Evolutionary conservation across 2,113 vertebrate species (phyloP).

Genomic region (Coturnix japonica): DNA sequence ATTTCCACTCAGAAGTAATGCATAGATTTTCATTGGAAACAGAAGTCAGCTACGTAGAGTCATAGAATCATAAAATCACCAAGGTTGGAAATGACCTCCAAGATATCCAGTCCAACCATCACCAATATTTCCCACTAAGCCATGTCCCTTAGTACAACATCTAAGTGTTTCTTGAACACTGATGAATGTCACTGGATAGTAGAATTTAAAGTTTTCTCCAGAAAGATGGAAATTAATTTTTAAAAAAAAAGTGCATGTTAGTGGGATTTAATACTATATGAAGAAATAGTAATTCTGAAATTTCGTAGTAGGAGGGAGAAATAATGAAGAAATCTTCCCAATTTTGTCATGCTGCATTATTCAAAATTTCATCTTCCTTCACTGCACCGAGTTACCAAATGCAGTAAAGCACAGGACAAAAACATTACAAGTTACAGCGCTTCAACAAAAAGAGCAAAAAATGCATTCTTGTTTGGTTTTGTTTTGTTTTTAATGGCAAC

Average conservation of each 20-base stretch:
- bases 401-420: background rate
- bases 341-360: background rate
- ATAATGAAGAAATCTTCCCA: background rate
- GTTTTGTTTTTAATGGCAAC: background rate
- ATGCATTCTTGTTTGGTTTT: background rate
- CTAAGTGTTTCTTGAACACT: too few species aligned
- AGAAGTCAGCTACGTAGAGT: background rate
- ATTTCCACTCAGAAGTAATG: background rate
- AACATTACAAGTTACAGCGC: background rate
- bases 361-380: background rate
- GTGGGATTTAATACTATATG: background rate
- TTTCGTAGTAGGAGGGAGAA: background rate
- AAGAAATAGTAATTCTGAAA: background rate
- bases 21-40: background rate
- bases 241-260: background rate
- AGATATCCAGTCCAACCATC: too few species aligned
- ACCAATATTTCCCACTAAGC: too few species aligned
- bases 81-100: too few species aligned
- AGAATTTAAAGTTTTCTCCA: background rate
- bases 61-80: too few species aligned
- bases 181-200: background rate
- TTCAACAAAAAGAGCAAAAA: background rate
- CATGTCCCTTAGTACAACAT: too few species aligned
- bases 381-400: background rate
- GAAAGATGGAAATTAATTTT: background rate